Conservation (phyloP, 2,113 vertebrate genomes). For the Neotragus pygmaeus region DNA sequence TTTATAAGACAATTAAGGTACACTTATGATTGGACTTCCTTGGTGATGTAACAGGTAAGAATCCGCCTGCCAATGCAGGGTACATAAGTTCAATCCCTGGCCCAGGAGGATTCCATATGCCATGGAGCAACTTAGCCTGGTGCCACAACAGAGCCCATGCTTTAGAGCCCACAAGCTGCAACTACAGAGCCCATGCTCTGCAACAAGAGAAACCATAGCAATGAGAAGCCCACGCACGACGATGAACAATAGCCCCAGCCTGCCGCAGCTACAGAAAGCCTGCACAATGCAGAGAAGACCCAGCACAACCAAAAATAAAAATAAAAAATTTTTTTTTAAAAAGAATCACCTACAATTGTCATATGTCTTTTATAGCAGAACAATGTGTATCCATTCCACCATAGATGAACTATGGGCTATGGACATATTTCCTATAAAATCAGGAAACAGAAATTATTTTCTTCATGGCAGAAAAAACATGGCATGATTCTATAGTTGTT, state of each 20-base stretch:
- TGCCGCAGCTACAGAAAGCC: background rate
- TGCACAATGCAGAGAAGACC: background rate
- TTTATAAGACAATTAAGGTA: background rate
- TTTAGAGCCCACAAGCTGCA: background rate
- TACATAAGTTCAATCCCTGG: background rate
- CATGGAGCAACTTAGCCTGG: background rate
- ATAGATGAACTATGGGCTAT: background rate
- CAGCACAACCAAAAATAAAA: background rate
- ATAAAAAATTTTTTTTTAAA: rapidly evolving
- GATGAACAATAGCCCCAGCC: background rate
- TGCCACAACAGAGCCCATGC: background rate
- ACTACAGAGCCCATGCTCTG: background rate
- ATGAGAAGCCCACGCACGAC: rapidly evolving
- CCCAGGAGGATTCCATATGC: background rate
- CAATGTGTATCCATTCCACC: background rate
- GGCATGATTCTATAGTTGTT: too few species aligned
- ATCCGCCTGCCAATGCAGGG: background rate
- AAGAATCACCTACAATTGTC: background rate
- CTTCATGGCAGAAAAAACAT: too few species aligned
- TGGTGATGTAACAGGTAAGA: background rate
- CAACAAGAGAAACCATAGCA: background rate
- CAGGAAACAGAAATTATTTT: too few species aligned
- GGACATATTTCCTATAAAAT: too few species aligned
- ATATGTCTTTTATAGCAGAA: background rate
- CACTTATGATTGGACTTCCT: background rate